phyloP scores from a whole-genome alignment of 2,888 invertebrate species.

The Clunio marinus region DNA sequence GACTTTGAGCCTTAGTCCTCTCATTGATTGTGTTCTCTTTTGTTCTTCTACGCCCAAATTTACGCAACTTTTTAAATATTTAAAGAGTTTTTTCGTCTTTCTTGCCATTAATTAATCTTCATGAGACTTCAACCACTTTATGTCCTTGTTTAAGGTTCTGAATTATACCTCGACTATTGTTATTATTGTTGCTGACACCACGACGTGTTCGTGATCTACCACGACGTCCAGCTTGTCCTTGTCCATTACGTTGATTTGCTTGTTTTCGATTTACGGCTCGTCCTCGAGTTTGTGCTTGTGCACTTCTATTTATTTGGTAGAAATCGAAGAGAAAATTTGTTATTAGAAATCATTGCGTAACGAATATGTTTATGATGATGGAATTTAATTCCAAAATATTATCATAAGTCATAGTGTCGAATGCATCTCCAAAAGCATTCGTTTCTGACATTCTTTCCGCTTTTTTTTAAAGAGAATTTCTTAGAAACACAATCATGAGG shows the following conservation, averaged over 20 bases:
- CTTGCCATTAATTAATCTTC: too few species aligned
- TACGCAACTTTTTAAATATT: neutral
- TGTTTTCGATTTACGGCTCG: constrained; percentile 16
- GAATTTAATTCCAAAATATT: too few species aligned
- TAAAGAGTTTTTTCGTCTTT: too few species aligned
- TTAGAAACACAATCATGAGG: neutral
- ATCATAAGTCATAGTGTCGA: too few species aligned
- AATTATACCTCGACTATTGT: constrained; percentile 2
- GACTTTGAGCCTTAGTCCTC: neutral
- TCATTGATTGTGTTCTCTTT: neutral
- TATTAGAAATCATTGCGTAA: constrained; percentile 10
- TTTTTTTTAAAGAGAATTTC: neutral
- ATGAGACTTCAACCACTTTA: neutral
- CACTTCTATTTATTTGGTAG: neutral
- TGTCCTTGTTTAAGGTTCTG: too few species aligned
- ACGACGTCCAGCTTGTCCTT: neutral
- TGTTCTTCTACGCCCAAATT: neutral
- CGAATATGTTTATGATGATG: too few species aligned
- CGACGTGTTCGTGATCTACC: constrained; percentile 30
- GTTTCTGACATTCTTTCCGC: neutral
- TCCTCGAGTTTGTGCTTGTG: constrained; percentile 14
- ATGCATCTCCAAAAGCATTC: too few species aligned
- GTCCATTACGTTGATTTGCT: neutral
- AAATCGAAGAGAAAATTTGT: constrained; percentile 27
- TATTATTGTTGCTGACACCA: neutral